Base-by-base conservation (phyloP, 2,113 vertebrate species). In the Austrofundulus limnaeus region DNA sequence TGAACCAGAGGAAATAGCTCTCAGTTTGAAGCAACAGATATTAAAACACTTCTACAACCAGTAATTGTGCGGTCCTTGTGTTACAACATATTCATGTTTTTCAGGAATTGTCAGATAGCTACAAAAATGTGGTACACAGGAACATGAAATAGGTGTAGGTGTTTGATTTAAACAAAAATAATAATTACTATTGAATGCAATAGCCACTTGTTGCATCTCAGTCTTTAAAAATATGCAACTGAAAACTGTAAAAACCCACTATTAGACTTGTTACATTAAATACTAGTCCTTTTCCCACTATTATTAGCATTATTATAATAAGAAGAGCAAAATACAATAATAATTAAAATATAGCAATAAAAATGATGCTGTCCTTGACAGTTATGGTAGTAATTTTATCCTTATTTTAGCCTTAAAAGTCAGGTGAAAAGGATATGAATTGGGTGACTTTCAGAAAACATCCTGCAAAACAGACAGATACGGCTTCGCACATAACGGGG, bases 371-470 rank as follows among this genome's bases (percentile, higher is more conserved):
- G 17, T n/a, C 14, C 20, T 49, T 25, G 31, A 39, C 15, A 41
- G 14, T 24, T 21, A 16, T 48, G 37, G 25, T 34, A 42, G 21
- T 41, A 13, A 46, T 41, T 24, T 13, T 42, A 60, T 56, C 1
- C 2, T 19, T n/a, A 10, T 45, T 15, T 28, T n/a, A 42, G 43
- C 19, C 31, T 74, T 46, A 61, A 49, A 25, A 37, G 53, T 52
- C 55, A 61, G 34, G 64, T 52, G 28, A 62, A 45, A 61, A 51
- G 20, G 54, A 42, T n/a, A 20, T 55, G 42, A 51, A 3, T 19
- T 55, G 46, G 19, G 17, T 78, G 51, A 72, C 58, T 61, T 82
- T 13, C 53, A 68, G 10, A 43, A 66, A 80, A 80, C 76, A 73
- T 50, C 57, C 53, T 49, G 42, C 17, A 52, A 62, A 52, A 20